Evolutionary conservation across 2,113 vertebrate genomes (phyloP), one percentile per base, ranked within the genome.

Genomic region (Hipposideros armiger): DNA sequence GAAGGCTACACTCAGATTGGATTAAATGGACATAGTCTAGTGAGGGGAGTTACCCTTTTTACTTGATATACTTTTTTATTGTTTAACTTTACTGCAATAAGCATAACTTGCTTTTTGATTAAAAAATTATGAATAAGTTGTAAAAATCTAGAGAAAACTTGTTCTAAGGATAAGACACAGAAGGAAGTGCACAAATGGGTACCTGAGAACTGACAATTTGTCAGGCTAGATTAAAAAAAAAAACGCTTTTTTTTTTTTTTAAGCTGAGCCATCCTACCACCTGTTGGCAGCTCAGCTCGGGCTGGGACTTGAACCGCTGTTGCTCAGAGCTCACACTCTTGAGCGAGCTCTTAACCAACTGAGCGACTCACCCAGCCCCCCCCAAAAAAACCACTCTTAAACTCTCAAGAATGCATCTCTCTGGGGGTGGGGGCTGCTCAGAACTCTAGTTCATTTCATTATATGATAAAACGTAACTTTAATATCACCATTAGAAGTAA

Each of bases 381-480:
- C 36, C 36, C 36, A 2, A 64, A 62, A 70, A 62, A 87, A 93
- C 74, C 0, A n/a, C 58, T 77, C 54, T 3, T 30, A 56, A 92
- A 62, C 47, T 80, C 47, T 77, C 66, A 30, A 84, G 62, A 88
- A 80, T 72, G 64, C 52, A 69, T 89, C 89, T 92, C 94, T 80
- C 90, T 76, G 76, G 64, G 87, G 80, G 11, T 50, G 47, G 47
- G 82, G 77, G 90, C 94, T 32, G 1, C 50, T 69, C 45, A 50
- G 86, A 96, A 91, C 42, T 80, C 54, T 11, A 95, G 77, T 45
- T 96, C 80, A 64, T 95, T 45, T 96, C 80, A 64, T 95, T 86
- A 67, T 70, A 74, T 88, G 56, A 94, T 92, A 83, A 97, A 95
- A 94, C 91, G 94, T 60, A 73, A 93, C 83, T 94, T 89, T 97